phyloP scores from a whole-genome alignment of 1,140 invertebrate species.

The Trachymyrmex cornetzi region DNA sequence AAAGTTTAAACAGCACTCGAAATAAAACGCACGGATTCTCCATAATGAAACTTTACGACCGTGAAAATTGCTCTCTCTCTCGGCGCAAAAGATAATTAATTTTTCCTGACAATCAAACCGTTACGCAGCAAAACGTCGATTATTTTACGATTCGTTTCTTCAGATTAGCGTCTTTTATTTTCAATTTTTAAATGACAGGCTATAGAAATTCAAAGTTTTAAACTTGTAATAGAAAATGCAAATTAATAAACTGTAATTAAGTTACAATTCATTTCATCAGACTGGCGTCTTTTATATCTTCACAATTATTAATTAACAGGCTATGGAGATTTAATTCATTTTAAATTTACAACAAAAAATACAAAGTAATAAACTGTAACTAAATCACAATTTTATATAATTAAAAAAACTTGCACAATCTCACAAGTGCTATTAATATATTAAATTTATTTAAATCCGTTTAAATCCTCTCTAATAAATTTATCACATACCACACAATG shows the following conservation, averaged over 20 bases:
- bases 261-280: not conserved
- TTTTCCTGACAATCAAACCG: conserved; percentile 25
- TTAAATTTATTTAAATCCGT: not conserved
- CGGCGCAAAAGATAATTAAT: conserved; percentile 60
- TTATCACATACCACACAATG: not conserved
- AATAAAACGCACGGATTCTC: conserved; percentile 62
- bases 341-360: not conserved
- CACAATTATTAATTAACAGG: conserved; percentile 5
- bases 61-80: conserved; percentile 56
- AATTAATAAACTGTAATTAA: not conserved
- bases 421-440: not conserved
- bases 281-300: not conserved
- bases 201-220: not conserved
- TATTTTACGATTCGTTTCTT: conserved; percentile 21
- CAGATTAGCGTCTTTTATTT: not conserved
- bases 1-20: conserved; percentile 66
- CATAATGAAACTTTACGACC: conserved; percentile 54
- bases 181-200: not conserved
- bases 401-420: not conserved
- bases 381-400: not conserved
- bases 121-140: not conserved
- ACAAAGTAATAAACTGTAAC: not conserved
- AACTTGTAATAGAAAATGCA: not conserved
- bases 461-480: not conserved
- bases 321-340: not conserved